Evolutionary conservation across 2,888 invertebrate genomes (phyloP).

Genomic region (Agrilus biguttatus): DNA sequence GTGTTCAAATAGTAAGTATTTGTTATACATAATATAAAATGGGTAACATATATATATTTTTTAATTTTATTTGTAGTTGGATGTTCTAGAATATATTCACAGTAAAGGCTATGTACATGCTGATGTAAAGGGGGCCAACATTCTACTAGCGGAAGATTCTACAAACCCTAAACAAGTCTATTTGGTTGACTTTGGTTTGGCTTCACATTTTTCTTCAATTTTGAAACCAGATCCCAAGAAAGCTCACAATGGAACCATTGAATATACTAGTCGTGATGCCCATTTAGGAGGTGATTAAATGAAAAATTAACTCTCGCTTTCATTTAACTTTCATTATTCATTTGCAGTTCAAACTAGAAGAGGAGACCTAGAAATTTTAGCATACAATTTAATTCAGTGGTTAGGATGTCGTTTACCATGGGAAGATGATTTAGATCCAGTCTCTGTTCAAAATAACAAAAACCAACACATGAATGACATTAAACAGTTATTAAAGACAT

Average conservation of each 20-base stretch:
- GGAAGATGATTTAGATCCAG: conserved; percentile 50
- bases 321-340: conserved; percentile 24
- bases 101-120: conserved; percentile 82
- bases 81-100: conserved; percentile 88
- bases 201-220: conserved; percentile 51
- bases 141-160: conserved; percentile 59
- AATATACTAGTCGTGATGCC: conserved; percentile 92
- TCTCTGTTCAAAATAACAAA: conserved; percentile 52
- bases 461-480: conserved; percentile 50
- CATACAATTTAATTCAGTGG: conserved; percentile 91
- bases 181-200: conserved; percentile 89
- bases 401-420: conserved; percentile 70
- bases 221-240: conserved; percentile 81
- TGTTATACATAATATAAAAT: neutral
- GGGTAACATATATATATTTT: neutral
- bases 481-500: conserved; percentile 28
- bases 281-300: conserved; percentile 64
- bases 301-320: neutral
- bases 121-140: conserved; percentile 91
- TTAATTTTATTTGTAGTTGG: conserved; percentile 43
- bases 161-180: conserved; percentile 58
- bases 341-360: conserved; percentile 62
- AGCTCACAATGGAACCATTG: conserved; percentile 94
- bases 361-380: conserved; percentile 88
- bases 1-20: conserved; percentile 63